A percentile compares a stretch with the other conserved stretches of the same genome.
Evolutionary conservation across 2,797 vertebrate genomes (phyloP).

Genomic region (Ctenopoma kingsleyae): DNA sequence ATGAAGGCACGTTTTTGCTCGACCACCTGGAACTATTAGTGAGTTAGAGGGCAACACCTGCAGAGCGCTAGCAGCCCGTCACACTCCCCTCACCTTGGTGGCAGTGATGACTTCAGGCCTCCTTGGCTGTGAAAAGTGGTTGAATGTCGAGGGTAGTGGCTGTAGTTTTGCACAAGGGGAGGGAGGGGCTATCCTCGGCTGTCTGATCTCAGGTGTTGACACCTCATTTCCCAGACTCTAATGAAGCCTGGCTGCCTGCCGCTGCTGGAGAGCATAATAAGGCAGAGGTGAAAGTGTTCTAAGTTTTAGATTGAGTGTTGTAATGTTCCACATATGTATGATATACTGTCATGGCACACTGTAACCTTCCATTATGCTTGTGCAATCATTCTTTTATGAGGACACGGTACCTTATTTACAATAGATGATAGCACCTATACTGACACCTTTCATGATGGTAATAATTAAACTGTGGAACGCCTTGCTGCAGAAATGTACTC

Average conservation of each 20-base stretch:
- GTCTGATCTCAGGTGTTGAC: constrained; percentile 59
- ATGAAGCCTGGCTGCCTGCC: constrained; percentile 34
- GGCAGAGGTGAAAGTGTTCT: constrained; percentile 3
- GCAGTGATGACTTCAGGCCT: constrained; percentile 18
- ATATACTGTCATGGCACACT: neutral
- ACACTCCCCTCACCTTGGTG: constrained; percentile 42
- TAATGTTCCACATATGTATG: neutral
- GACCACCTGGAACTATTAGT: constrained; percentile 15
- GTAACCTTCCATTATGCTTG: neutral
- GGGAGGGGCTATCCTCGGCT: constrained; percentile 31
- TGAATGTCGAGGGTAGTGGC: constrained; percentile 10
- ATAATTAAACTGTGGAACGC: neutral
- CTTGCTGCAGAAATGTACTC: neutral
- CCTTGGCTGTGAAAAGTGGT: constrained; percentile 33
- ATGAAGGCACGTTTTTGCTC: constrained; percentile 9
- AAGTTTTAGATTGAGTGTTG: neutral
- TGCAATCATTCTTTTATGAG: neutral
- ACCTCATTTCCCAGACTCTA: constrained; percentile 46
- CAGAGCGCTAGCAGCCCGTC: constrained; percentile 13
- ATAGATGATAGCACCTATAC: neutral
- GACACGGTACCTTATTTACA: neutral
- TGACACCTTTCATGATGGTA: neutral
- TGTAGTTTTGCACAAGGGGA: constrained; percentile 31
- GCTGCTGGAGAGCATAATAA: constrained; percentile 1
- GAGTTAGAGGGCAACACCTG: constrained; percentile 36